phyloP scores from a whole-genome alignment of 1,140 invertebrate genomes.

The Drosophila ohnishii region DNA sequence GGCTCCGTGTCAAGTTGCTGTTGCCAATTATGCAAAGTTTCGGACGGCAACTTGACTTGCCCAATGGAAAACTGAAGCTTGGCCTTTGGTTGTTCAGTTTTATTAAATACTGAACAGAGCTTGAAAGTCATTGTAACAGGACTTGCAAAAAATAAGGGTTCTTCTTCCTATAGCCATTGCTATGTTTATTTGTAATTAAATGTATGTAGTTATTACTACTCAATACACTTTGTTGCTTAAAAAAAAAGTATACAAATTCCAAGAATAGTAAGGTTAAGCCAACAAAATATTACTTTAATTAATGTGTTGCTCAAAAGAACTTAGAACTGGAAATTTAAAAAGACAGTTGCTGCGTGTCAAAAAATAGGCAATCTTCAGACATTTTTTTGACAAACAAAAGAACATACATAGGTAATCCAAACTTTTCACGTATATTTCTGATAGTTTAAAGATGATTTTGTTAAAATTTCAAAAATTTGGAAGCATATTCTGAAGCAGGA shows the following conservation, averaged over 20 bases:
- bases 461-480: no score
- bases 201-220: background rate
- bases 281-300: background rate
- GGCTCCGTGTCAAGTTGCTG: conserved; percentile 57
- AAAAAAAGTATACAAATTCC: background rate
- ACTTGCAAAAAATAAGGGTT: background rate
- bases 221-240: background rate
- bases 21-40: conserved; percentile 64
- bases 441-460: no score
- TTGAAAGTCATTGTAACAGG: background rate
- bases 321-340: background rate
- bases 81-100: conserved; percentile 1
- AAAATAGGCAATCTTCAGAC: no score
- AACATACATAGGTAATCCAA: no score
- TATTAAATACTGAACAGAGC: conserved; percentile 2
- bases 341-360: no score
- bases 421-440: no score
- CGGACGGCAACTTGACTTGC: conserved; percentile 15
- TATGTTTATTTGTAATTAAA: background rate
- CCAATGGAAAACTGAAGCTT: conserved; percentile 18
- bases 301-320: no score
- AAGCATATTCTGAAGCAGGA: no score
- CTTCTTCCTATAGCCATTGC: background rate
- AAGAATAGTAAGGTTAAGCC: background rate
- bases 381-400: no score